Conservation (phyloP, 2,113 vertebrate species). For the Lathamus discolor region DNA sequence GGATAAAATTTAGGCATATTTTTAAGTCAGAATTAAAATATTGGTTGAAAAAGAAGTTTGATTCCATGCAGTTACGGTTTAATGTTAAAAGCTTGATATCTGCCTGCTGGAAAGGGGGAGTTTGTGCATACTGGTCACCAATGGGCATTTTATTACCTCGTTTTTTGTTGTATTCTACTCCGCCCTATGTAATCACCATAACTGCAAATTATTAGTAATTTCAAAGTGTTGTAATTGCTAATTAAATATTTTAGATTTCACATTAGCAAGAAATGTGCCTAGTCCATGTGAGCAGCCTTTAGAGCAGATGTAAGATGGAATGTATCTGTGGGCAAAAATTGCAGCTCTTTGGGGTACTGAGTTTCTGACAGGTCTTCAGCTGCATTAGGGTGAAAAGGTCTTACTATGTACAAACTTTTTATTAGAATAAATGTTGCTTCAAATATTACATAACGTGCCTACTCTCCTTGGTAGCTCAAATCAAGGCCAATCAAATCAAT, state of each 20-base stretch:
- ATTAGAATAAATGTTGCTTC: background rate
- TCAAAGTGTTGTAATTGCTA: background rate
- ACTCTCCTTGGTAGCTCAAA: slow-evolving; percentile 20
- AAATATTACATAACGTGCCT: background rate
- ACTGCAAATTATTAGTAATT: background rate
- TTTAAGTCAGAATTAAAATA: background rate
- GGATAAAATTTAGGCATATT: background rate
- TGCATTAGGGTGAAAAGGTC: background rate
- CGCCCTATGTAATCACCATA: background rate
- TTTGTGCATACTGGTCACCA: background rate
- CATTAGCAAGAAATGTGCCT: background rate
- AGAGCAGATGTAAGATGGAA: background rate
- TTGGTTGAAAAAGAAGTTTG: background rate
- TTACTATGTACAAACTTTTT: background rate
- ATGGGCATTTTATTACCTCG: background rate
- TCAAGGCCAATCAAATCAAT: slow-evolving; percentile 53
- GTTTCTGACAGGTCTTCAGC: background rate
- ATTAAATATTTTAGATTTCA: background rate
- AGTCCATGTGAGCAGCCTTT: background rate
- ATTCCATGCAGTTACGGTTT: background rate
- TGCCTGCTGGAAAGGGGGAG: background rate
- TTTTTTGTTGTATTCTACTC: background rate
- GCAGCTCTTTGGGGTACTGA: background rate
- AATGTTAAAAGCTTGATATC: background rate
- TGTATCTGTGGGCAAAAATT: background rate